A percentile compares a stretch with the other conserved stretches of the same genome.
phyloP scores from a whole-genome alignment of 2,113 vertebrate species.

The Daphoenositta chrysoptera region DNA sequence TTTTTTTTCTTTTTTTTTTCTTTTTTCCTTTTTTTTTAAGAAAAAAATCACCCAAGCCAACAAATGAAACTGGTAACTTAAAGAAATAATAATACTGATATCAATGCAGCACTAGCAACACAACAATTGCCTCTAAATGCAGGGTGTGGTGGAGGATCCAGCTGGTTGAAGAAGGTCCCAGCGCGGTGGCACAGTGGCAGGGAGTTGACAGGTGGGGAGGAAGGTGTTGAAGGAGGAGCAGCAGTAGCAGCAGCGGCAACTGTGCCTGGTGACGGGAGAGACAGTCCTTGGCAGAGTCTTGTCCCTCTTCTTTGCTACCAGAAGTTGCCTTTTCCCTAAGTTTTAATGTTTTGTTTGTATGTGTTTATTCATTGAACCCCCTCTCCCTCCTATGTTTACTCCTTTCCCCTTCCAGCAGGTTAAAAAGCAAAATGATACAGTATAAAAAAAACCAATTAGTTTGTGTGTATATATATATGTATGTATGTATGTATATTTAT shows the following conservation, averaged over 20 bases:
- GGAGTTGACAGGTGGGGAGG: slow-evolving; percentile 32
- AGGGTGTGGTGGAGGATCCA: slow-evolving; percentile 62
- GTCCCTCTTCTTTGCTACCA: slow-evolving; percentile 63
- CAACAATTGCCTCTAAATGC: slow-evolving; percentile 68
- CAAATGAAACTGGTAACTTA: slow-evolving; percentile 66
- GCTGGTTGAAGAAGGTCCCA: slow-evolving; percentile 62
- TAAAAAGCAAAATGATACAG: slow-evolving; percentile 49
- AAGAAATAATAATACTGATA: slow-evolving; percentile 71
- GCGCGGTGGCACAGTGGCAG: slow-evolving; percentile 44
- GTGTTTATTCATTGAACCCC: slow-evolving; percentile 59
- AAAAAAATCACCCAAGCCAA: slow-evolving; percentile 52
- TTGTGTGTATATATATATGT: neutral
- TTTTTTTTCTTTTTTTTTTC: rapidly evolving
- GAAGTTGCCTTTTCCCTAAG: slow-evolving; percentile 66
- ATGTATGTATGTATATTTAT: slow-evolving; percentile 12
- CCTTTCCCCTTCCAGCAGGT: slow-evolving; percentile 68
- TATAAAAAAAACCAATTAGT: slow-evolving; percentile 35
- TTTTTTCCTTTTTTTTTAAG: neutral
- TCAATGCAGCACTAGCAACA: slow-evolving; percentile 69
- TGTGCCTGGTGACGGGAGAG: slow-evolving; percentile 41
- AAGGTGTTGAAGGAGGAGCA: slow-evolving; percentile 36
- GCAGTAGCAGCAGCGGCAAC: slow-evolving; percentile 46
- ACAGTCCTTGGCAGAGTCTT: slow-evolving; percentile 61
- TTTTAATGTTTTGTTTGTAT: slow-evolving; percentile 59
- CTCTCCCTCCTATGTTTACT: slow-evolving; percentile 57